A percentile compares a stretch with the other conserved stretches of the same genome.
Evolutionary conservation across 1,140 invertebrate species (phyloP).

Genomic region (Tyrophagus putrescentiae): DNA sequence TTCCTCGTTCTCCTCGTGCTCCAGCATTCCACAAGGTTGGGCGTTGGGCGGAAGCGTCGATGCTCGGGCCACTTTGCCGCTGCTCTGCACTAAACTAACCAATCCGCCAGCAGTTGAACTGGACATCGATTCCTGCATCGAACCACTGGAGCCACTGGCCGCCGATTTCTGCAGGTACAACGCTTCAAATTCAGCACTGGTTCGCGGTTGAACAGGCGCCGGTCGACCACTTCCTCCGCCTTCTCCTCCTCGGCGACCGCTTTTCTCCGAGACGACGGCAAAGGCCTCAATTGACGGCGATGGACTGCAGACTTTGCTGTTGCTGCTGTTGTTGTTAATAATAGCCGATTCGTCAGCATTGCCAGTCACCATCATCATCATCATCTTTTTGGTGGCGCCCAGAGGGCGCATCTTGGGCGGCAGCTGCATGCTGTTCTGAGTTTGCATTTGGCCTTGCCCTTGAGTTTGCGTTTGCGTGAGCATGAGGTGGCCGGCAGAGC

Average conservation of each 20-base stretch:
- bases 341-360: no score
- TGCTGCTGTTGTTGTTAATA: no score
- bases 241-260: neutral
- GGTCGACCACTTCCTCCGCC: neutral
- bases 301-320: no score
- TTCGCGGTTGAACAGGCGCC: neutral
- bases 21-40: neutral
- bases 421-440: no score
- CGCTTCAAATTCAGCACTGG: constrained; percentile 11
- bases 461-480: neutral
- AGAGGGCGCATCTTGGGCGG: no score
- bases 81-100: neutral
- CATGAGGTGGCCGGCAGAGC: neutral
- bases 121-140: neutral
- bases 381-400: no score
- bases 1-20: no score
- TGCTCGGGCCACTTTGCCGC: neutral
- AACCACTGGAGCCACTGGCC: no score
- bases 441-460: neutral
- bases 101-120: no score
- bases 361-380: no score
- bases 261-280: neutral
- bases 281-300: neutral
- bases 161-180: constrained; percentile 7
- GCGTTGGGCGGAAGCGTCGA: neutral